These are phyloP conservation scores for Nicator chloris DNA, from an alignment of 2,113 vertebrate genomes.

Conservation along the genomic window DNA sequence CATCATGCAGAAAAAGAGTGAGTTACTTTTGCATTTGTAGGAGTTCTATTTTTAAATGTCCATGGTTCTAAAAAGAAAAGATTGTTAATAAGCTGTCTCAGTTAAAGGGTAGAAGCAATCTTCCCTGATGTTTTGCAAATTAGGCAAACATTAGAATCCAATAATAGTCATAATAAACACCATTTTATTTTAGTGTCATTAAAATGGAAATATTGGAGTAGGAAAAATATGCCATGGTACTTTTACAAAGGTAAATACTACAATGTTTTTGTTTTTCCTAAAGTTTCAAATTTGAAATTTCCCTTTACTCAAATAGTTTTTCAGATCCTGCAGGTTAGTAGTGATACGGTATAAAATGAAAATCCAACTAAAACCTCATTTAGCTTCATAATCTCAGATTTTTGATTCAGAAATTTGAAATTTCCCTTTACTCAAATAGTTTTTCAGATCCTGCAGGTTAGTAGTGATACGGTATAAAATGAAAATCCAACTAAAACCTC, in stretches of 20 bases:
- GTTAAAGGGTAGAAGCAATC: neutral
- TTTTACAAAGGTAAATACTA: neutral
- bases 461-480: neutral
- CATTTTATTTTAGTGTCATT: neutral
- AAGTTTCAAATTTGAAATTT: neutral
- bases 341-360: neutral
- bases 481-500: neutral
- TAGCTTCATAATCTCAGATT: neutral
- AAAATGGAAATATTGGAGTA: neutral
- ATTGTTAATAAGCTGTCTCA: conserved; percentile 2
- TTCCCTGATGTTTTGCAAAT: neutral
- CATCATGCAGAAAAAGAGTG: conserved; percentile 80
- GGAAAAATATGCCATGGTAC: neutral
- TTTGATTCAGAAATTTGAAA: neutral
- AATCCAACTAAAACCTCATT: neutral
- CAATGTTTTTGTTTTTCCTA: neutral
- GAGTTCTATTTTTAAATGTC: neutral
- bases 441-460: neutral
- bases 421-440: neutral
- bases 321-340: neutral
- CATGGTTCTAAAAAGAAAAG: neutral
- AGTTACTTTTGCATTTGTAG: conserved; percentile 30
- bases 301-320: neutral
- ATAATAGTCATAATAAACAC: neutral
- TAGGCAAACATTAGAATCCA: neutral